Percentiles rank a stretch among this genome's conserved stretches.
Conservation (phyloP, 2,797 vertebrate species). For the Myotis findleyi region DNA sequence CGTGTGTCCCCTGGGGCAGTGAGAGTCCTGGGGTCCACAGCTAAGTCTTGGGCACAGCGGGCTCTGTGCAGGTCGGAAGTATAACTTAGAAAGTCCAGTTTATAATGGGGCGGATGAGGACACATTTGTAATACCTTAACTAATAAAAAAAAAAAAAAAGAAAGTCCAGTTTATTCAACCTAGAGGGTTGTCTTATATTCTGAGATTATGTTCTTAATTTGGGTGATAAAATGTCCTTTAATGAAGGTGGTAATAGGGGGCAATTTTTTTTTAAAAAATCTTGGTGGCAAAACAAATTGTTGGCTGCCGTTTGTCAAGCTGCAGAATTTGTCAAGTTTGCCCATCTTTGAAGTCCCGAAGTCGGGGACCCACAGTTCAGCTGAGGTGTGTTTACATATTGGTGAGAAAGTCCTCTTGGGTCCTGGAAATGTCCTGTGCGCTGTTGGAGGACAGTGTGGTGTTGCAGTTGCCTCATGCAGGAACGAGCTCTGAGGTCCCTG, state of each 20-base stretch:
- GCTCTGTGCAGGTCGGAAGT: too few relatives aligned
- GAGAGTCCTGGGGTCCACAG: neutral
- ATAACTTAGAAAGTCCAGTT: neutral
- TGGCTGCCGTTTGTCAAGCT: neutral
- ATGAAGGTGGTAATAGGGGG: neutral
- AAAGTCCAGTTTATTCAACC: neutral
- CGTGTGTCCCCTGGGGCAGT: neutral
- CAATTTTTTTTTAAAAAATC: neutral
- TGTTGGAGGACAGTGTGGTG: rapidly evolving
- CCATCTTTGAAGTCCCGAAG: neutral
- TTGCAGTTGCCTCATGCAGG: rapidly evolving
- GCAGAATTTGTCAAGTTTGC: neutral
- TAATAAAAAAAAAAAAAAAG: too few relatives aligned
- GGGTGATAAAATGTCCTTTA: neutral
- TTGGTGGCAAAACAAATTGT: neutral
- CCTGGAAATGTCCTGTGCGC: rapidly evolving
- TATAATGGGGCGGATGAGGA: too few relatives aligned
- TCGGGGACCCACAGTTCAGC: neutral
- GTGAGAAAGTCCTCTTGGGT: neutral
- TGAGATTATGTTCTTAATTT: neutral
- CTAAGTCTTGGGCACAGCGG: neutral
- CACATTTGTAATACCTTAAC: too few relatives aligned
- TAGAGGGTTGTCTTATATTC: neutral
- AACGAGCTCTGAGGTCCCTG: neutral
- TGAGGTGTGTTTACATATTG: rapidly evolving